Evolutionary conservation across 1,140 invertebrate species (phyloP), one percentile per base, ranked within the genome.

Genomic region (Atta cephalotes): DNA sequence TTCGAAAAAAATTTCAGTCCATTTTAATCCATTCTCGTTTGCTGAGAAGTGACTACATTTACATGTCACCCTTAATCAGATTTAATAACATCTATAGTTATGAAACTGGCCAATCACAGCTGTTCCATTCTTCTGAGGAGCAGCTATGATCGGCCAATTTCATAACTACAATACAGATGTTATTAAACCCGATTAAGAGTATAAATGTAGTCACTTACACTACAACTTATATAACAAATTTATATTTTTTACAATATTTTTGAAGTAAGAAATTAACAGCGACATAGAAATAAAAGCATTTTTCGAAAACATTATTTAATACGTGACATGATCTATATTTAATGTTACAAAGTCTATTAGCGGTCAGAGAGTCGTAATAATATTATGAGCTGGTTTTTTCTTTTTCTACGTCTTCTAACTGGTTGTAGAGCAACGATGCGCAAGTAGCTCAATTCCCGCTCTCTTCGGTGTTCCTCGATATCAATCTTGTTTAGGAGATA

Each of bases 381-480:
- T 56, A 81, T 56, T 5, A 3, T 9, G 18, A 12, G 18, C 18
- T n/a, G 39, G 1, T n/a, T 62, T 74, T 31, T 51, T 5, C 0
- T 60, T 62, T 74, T 60, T 49, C 31, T 82, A 3, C 18, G 68
- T 9, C 2, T 60, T 62, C 12, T 60, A 72, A 92, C 72, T 21
- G 94, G 93, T 76, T 94, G 93, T 21, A 95, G 76, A 39, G 92
- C 93, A 6, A 92, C 45, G 10, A 91, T 89, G 68, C 60, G 91
- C 9, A 93, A 45, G 68, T 93, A 93, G 74, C 93, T 95, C 18
- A 93, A 58, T 35, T 91, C 58, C 7, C 94, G 93, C 9, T 92
- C 78, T 77, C 81, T 93, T 81, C 80, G 60, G 0, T 88, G 79
- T 65, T 95, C 92, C 14, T 94, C 93, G 14, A 89, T 79, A 28